Evolutionary conservation across 1,140 invertebrate genomes (phyloP), one percentile per base, ranked within the genome.

Genomic region (Cotesia glomerata): DNA sequence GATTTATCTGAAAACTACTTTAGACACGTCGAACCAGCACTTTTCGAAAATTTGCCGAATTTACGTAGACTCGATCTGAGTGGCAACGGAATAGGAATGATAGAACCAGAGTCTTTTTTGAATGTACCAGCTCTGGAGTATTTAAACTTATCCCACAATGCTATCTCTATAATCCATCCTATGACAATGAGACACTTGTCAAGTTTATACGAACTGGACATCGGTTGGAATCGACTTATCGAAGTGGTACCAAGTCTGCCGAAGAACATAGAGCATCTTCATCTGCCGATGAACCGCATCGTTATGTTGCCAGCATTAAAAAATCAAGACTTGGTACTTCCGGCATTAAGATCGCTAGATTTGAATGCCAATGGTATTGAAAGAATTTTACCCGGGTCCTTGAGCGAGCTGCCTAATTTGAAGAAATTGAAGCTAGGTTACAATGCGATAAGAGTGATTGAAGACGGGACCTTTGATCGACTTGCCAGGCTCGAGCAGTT

Each of bases 1-100:
- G 95, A 96, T 87, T 82, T 96, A 35, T 92, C 93, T 0, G 87
- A 89, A 51, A 97, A 97, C 79, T 91, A 91, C 70, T 93, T 95
- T 72, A 88, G 90, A 58, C 89, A 89, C 2, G 77, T 96, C 2
- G 92, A 94, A 77, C 89, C 91, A 3, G 89, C 90, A 52, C 83
- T 95, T 13, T 82, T 97, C 16, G 89, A 88, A 0, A 94, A 94
- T 76, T 80, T 96, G 39, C 94, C 94, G 26, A 92, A 91, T 2
- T 84, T 97, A 49, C 83, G 93, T 69, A 89, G 92, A 73, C 85
- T 97, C 7, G 94, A 96, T 88, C 80, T 97, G 5, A 95, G 93
- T 76, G 89, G 91, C 71, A 97, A 97, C 81, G 88, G 91, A 5
- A 86, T 97, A 9, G 88, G 85, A 0, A 86, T 91, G 13, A 85